phyloP scores from a whole-genome alignment of 2,888 invertebrate species.

The Drymonia ruficornis region DNA sequence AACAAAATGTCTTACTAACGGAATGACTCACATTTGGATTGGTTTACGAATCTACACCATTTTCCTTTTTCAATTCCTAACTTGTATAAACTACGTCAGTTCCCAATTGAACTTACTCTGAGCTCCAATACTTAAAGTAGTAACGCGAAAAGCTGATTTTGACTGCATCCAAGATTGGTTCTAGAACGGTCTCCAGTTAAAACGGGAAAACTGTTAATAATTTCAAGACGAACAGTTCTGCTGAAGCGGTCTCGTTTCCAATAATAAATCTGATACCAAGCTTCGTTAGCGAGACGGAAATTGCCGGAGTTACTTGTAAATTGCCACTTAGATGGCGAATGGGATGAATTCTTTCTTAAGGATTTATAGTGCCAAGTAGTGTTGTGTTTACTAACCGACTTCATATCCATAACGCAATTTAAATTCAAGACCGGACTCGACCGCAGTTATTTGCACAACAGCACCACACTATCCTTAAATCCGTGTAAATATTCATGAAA shows the following conservation, averaged over 20 bases:
- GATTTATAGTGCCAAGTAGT: no score
- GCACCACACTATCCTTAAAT: conserved; percentile 68
- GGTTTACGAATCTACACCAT: no score
- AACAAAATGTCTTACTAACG: no score
- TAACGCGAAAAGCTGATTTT: conserved; percentile 19
- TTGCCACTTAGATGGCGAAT: neutral
- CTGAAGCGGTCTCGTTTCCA: conserved; percentile 7
- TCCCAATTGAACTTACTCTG: conserved; percentile 9
- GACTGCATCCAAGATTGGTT: conserved; percentile 36
- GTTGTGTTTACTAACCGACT: no score
- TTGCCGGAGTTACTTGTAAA: neutral
- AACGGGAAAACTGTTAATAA: conserved; percentile 38
- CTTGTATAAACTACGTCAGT: no score
- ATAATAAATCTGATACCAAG: conserved; percentile 17
- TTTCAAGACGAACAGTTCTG: conserved; percentile 20
- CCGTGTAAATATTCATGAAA: conserved; percentile 73
- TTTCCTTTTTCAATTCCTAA: no score
- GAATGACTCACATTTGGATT: no score
- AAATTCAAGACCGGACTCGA: conserved; percentile 57
- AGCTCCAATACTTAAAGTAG: conserved; percentile 4
- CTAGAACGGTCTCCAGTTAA: conserved; percentile 21
- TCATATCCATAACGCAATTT: conserved; percentile 55
- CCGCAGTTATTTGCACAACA: conserved; percentile 65
- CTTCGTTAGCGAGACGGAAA: conserved; percentile 14
- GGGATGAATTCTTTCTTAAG: neutral